Evolutionary conservation across 2,888 invertebrate species (phyloP).

Genomic region (Pterobdella sp.): DNA sequence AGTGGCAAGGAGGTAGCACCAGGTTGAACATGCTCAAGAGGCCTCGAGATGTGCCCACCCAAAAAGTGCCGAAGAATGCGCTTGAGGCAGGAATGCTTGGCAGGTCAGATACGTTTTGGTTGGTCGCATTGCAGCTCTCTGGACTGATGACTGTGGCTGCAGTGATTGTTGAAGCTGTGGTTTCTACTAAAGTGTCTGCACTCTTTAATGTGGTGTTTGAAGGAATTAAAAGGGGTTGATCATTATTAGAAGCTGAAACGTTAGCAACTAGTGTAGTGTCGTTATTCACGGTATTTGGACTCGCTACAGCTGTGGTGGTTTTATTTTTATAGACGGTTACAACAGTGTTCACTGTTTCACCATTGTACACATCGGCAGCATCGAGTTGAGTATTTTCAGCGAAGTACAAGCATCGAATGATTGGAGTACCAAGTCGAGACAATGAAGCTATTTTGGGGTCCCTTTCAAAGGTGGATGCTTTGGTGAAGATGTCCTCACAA

Average conservation of each 20-base stretch:
- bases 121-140: neutral
- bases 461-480: slow-evolving; percentile 17
- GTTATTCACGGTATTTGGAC: neutral
- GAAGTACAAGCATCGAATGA: slow-evolving; percentile 24
- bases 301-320: neutral
- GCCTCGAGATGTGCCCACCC: slow-evolving; percentile 22
- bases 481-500: slow-evolving; percentile 9
- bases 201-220: neutral
- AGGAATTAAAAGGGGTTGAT: neutral
- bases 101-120: neutral
- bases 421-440: slow-evolving; percentile 13
- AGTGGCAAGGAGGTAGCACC: neutral
- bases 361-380: neutral
- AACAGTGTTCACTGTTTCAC: neutral
- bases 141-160: neutral
- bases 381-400: neutral
- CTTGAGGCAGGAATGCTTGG: no score
- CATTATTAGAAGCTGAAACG: neutral
- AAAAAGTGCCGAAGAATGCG: slow-evolving; percentile 17
- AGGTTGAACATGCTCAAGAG: slow-evolving; percentile 26
- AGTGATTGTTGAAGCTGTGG: slow-evolving; percentile 8
- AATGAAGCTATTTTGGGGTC: slow-evolving; percentile 21
- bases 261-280: neutral
- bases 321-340: neutral
- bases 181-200: neutral